These are phyloP conservation scores for Chloroceryle aenea DNA, from an alignment of 2,113 vertebrate species.

Conservation along the genomic window DNA sequence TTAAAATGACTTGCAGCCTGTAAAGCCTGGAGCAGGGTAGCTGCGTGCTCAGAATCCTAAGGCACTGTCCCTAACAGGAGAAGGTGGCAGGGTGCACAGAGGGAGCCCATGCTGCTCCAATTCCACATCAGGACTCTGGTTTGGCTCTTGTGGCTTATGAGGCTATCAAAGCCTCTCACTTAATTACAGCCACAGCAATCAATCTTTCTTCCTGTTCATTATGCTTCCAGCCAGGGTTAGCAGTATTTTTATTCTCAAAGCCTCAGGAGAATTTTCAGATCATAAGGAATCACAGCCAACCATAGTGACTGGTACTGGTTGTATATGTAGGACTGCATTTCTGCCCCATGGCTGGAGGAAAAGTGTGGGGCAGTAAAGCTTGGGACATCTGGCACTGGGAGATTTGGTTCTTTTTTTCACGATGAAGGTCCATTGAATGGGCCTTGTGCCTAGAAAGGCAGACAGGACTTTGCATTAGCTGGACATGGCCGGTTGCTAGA, in stretches of 20 bases:
- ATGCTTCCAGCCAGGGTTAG: not conserved
- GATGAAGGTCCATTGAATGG: not conserved
- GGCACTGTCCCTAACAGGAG: not conserved
- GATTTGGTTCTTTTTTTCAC: not conserved
- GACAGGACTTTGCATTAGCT: not conserved
- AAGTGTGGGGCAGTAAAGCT: not conserved
- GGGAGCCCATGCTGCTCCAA: not conserved
- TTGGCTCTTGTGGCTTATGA: not conserved
- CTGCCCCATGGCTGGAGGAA: not conserved
- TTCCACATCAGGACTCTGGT: not conserved
- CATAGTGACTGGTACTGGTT: fast-evolving
- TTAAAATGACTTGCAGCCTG: conserved; percentile 49
- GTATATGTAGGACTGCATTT: not conserved
- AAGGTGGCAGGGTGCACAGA: not conserved
- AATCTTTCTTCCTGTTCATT: conserved; percentile 41
- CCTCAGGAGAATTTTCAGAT: not conserved
- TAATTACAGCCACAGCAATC: conserved; percentile 31
- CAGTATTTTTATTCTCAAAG: conserved; percentile 27
- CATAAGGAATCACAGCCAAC: not conserved
- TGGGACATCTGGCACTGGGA: not conserved
- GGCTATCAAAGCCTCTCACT: conserved; percentile 24
- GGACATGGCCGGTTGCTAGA: not conserved
- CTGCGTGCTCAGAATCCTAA: conserved; percentile 34
- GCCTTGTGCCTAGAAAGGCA: not conserved
- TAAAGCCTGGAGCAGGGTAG: conserved; percentile 25